Evolutionary conservation across 2,113 vertebrate genomes (phyloP), one percentile per base, ranked within the genome.

Genomic region (Gasterosteus nipponicus): DNA sequence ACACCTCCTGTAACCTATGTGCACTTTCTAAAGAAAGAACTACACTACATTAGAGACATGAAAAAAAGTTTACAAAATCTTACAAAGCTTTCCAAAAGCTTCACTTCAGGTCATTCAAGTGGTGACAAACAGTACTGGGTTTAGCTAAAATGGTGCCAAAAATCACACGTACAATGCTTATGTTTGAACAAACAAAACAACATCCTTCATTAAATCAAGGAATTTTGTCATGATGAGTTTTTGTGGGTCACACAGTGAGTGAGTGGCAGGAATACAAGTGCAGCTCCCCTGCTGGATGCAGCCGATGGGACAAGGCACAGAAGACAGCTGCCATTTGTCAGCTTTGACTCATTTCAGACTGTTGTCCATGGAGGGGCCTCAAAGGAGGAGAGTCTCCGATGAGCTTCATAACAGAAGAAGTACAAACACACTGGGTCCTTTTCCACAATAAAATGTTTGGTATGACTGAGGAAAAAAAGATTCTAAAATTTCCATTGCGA

Each of bases 141-240:
- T 73, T 12, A 69, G 66, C 80, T 84, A 88, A 83, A 84, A 79
- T 82, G 87, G 75, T 87, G 85, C 91, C 90, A 77, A 42, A 72
- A 57, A 73, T 86, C 47, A 79, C 31, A 81, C 46, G 31, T 61
- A 74, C 16, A 60, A n/a, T 65, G 44, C 60, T 69, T 60, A 53
- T 41, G 8, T 62, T 54, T 67, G 12, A 66, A 66, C 74, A 81
- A 38, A 38, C 4, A 67, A 73, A 79, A 77, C 65, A 58, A 63
- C 77, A 92, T 92, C 91, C 91, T 92, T 92, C 84, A 86, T 85
- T 31, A 82, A 73, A 81, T 71, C 33, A 59, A 92, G 93, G 91
- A 93, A 92, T 90, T 88, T 83, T 44, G 70, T 57, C 69, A 3
- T 63, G 57, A 59, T 80, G 54, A 49, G 39, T 68, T 77, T 68